Conservation (phyloP, 1,140 invertebrate species). For the Halictus rubicundus region DNA sequence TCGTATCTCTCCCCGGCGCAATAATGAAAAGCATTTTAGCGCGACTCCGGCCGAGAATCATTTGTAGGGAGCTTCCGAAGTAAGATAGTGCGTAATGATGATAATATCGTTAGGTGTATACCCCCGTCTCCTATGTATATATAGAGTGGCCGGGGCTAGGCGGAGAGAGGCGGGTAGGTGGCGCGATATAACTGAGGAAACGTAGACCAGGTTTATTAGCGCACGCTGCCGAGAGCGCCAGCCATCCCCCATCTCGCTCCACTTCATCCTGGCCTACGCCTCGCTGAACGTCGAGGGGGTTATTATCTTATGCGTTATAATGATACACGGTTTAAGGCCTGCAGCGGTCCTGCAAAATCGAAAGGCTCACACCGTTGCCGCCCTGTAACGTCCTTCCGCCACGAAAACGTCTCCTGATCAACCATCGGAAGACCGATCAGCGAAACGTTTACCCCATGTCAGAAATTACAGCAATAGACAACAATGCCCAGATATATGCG, state of each 20-base stretch:
- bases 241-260: slow-evolving; percentile 59
- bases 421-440: too few relatives aligned
- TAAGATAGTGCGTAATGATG: slow-evolving; percentile 73
- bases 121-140: slow-evolving; percentile 44
- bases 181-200: slow-evolving; percentile 72
- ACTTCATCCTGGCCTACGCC: slow-evolving; percentile 67
- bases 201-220: slow-evolving; percentile 74
- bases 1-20: slow-evolving; percentile 32
- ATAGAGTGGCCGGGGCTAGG: slow-evolving; percentile 41
- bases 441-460: too few relatives aligned
- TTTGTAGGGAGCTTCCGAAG: slow-evolving; percentile 71
- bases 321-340: slow-evolving; percentile 67
- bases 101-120: slow-evolving; percentile 75
- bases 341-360: slow-evolving; percentile 65
- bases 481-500: too few relatives aligned
- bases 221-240: slow-evolving; percentile 63
- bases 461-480: too few relatives aligned
- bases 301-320: slow-evolving; percentile 75
- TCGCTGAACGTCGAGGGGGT: slow-evolving; percentile 72
- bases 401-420: too few relatives aligned
- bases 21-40: slow-evolving; percentile 65
- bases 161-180: slow-evolving; percentile 54
- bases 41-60: slow-evolving; percentile 62
- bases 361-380: slow-evolving; percentile 49
- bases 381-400: slow-evolving; percentile 2